A percentile compares a stretch with the other conserved stretches of the same genome.
Evolutionary conservation across 2,888 invertebrate species (phyloP).

Genomic region (Ferdinandea cuprea): DNA sequence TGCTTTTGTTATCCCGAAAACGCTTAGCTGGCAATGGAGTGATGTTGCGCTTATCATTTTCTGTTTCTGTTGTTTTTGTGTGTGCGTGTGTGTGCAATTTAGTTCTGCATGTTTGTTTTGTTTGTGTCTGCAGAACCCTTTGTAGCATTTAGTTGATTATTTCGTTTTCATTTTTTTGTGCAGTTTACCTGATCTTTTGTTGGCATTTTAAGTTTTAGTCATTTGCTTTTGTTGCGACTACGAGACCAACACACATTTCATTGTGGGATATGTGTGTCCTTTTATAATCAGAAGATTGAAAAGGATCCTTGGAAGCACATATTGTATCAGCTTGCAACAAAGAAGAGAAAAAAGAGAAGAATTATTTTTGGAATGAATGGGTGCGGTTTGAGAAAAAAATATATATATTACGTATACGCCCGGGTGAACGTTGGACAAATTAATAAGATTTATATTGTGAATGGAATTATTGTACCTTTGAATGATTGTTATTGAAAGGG

Average conservation of each 20-base stretch:
- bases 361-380: conserved; percentile 1
- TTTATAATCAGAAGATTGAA: conserved; percentile 32
- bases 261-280: background rate
- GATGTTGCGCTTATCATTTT: background rate
- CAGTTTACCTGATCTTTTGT: conserved; percentile 34
- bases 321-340: background rate
- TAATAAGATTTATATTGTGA: background rate
- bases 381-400: background rate
- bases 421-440: background rate
- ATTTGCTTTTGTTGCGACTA: background rate
- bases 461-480: background rate
- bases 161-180: too few species aligned
- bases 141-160: conserved; percentile 45
- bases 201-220: conserved; percentile 7
- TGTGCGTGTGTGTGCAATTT: conserved; percentile 16
- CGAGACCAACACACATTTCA: conserved; percentile 1
- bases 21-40: conserved; percentile 17
- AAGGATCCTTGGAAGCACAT: background rate
- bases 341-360: background rate
- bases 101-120: conserved; percentile 37
- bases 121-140: background rate
- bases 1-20: background rate
- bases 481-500: too few species aligned
- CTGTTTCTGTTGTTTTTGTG: conserved; percentile 6
- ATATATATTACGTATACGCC: background rate